phyloP scores from a whole-genome alignment of 2,888 invertebrate species.

The Helicoverpa assulta region DNA sequence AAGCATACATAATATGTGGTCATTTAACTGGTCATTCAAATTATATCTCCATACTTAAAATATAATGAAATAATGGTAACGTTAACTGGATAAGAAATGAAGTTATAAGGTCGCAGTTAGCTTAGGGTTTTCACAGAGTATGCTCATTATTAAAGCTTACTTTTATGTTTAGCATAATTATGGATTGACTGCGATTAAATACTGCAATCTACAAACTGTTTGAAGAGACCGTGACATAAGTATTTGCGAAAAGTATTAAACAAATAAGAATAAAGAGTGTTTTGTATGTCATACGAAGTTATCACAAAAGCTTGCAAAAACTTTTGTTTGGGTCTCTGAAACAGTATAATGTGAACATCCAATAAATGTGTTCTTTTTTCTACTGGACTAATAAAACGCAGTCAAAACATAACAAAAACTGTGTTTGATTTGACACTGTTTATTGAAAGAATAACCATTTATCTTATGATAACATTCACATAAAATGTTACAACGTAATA shows the following conservation, averaged over 20 bases:
- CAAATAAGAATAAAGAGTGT: no score
- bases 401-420: conserved; percentile 6
- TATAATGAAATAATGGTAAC: no score
- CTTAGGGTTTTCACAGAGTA: not conserved
- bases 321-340: not conserved
- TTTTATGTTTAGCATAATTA: not conserved
- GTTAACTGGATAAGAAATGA: no score
- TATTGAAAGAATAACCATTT: conserved; percentile 1
- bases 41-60: no score
- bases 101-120: no score
- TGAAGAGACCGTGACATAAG: no score
- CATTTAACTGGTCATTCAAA: no score
- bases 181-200: conserved; percentile 23
- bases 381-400: conserved; percentile 20
- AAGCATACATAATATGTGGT: no score
- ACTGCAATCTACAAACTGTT: not conserved
- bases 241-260: no score
- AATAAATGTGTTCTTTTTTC: not conserved
- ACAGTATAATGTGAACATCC: not conserved
- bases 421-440: conserved; percentile 43
- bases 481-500: not conserved
- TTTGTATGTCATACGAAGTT: no score
- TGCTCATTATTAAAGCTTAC: conserved; percentile 26
- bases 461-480: conserved; percentile 3
- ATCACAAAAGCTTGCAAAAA: not conserved